Conservation (phyloP, 1,140 invertebrate genomes). For the Drosophila burlai region DNA sequence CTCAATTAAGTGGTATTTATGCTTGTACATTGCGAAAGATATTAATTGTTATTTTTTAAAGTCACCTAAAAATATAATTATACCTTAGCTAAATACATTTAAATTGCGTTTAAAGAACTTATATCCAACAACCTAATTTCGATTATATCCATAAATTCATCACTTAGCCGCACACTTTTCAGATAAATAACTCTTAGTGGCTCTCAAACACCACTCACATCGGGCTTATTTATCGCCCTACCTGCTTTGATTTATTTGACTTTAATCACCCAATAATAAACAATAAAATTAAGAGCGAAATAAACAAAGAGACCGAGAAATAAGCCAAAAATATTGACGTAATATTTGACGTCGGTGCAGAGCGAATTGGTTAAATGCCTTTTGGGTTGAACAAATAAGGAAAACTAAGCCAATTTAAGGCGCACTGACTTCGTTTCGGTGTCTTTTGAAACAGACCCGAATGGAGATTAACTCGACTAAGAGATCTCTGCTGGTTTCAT, state of each 20-base stretch:
- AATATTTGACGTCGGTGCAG: conserved; percentile 36
- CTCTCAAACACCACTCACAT: conserved; percentile 9
- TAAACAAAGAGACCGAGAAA: conserved; percentile 32
- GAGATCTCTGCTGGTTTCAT: conserved; percentile 31
- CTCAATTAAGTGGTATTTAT: conserved; percentile 58
- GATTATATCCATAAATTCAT: not conserved
- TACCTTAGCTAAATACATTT: not conserved
- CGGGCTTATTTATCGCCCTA: conserved; percentile 27
- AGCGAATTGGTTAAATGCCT: conserved; percentile 41
- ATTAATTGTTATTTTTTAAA: not conserved
- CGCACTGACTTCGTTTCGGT: conserved; percentile 32
- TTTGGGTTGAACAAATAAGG: conserved; percentile 45
- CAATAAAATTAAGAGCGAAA: conserved; percentile 32
- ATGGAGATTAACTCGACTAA: conserved; percentile 26
- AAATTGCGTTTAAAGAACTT: not conserved
- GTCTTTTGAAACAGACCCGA: conserved; percentile 35
- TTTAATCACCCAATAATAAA: conserved; percentile 56
- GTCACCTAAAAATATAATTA: not conserved
- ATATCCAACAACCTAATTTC: not conserved
- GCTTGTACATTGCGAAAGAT: conserved; percentile 25
- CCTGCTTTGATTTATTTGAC: conserved; percentile 49
- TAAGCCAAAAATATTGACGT: conserved; percentile 42
- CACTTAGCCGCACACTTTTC: conserved; percentile 9
- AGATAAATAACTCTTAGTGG: conserved; percentile 11
- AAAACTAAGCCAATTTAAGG: conserved; percentile 46